These are phyloP conservation scores for Opisthograptis luteolata DNA, from an alignment of 2,888 invertebrate genomes.

Conservation along the genomic window DNA sequence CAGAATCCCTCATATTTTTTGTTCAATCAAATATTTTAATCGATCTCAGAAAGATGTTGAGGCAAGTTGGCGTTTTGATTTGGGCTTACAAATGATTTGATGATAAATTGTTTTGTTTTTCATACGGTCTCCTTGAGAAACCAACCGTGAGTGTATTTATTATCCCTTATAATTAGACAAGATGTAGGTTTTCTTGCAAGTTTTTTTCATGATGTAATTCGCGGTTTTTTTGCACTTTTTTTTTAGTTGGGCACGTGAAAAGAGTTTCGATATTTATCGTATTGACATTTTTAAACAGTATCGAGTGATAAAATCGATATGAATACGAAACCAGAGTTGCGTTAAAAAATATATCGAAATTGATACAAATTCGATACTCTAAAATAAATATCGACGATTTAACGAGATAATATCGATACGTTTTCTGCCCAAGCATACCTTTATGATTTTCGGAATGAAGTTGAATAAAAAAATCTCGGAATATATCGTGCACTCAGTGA, in stretches of 20 bases:
- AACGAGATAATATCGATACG: too few relatives aligned
- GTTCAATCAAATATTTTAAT: slow-evolving; percentile 28
- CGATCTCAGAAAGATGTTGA: slow-evolving; percentile 38
- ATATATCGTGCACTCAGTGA: slow-evolving; percentile 2
- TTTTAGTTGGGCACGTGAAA: slow-evolving; percentile 8
- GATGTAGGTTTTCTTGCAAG: slow-evolving; percentile 38
- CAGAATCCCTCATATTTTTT: too few relatives aligned
- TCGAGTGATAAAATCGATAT: too few relatives aligned
- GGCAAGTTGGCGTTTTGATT: slow-evolving; percentile 55
- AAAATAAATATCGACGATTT: too few relatives aligned
- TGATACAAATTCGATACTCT: too few relatives aligned
- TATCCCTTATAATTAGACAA: slow-evolving; percentile 39
- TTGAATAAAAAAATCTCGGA: slow-evolving; percentile 5
- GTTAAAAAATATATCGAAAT: too few relatives aligned
- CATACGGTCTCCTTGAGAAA: slow-evolving; percentile 29
- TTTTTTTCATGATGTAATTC: slow-evolving; percentile 13
- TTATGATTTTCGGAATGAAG: slow-evolving; percentile 38
- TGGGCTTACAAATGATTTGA: slow-evolving; percentile 66
- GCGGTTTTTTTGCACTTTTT: slow-evolving; percentile 18
- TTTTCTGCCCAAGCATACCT: too few relatives aligned
- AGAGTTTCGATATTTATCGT: too few relatives aligned
- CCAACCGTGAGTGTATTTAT: slow-evolving; percentile 43
- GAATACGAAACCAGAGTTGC: too few relatives aligned
- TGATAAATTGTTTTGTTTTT: slow-evolving; percentile 33
- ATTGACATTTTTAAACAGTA: too few relatives aligned